Evolutionary conservation across 2,113 vertebrate species (phyloP), one percentile per base, ranked within the genome.

Genomic region (Cavia aperea): DNA sequence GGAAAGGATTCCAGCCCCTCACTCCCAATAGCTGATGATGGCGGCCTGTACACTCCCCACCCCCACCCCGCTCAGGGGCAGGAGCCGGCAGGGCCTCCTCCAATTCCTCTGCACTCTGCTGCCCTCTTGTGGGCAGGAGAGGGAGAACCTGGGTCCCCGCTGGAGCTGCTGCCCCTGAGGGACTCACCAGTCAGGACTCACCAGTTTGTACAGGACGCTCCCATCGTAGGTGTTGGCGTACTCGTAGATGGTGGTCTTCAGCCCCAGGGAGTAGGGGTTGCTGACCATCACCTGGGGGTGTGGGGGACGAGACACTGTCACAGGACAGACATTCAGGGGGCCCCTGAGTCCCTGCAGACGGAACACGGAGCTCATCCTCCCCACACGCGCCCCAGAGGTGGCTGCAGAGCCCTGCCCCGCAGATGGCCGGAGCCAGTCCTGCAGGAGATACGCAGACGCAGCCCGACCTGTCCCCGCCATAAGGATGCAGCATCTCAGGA

Each of bases 211-310:
- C 43, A 33, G 51, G 43, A 3, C 36, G 77, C 82, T 93, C 29
- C 96, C 86, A 0, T 95, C 70, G 0, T 36, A 63, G 4, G 89
- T 95, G 65, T 87, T 49, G 31, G 86, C 83, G 0, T 14, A 62
- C 66, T 96, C 93, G 0, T 0, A 12, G 7, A 88, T 60, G 79
- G 0, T 0, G 4, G 66, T 86, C 29, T 95, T 54, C 5, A 95
- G 58, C n/a, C 95, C 96, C 91, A 97, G 77, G 11, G 96, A 81
- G 31, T 97, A 66, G 1, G 96, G 96, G 85, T 97, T 97, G 86
- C 96, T 97, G 60, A 96, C 90, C 9, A 89, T 84, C 1, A 86
- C 92, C 96, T 96, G 83, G 26, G 39, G 39, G 11, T 2, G 33
- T 21, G 12, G 82, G 82, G 10, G 81, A 11, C 13, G 66, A 8